These are phyloP conservation scores for Trochalopteron elliotii DNA, from an alignment of 2,113 vertebrate species.

Conservation along the genomic window DNA sequence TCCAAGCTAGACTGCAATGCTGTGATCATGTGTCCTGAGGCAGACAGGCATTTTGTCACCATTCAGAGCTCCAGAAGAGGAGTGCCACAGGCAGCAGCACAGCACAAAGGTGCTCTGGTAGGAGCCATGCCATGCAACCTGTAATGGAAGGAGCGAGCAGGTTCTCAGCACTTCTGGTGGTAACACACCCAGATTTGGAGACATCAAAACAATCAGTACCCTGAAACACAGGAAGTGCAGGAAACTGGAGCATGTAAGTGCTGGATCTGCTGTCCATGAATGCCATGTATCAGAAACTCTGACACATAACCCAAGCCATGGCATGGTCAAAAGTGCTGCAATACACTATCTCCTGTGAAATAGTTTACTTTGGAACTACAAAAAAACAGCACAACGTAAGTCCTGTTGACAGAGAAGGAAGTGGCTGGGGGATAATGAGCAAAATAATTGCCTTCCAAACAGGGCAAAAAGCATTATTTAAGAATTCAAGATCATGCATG, in stretches of 20 bases:
- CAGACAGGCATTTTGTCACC: not conserved
- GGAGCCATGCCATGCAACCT: not conserved
- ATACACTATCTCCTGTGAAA: not conserved
- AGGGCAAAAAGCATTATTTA: not conserved
- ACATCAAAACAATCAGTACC: not conserved
- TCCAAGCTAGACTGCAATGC: not conserved
- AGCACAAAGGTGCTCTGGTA: not conserved
- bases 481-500: not conserved
- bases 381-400: not conserved
- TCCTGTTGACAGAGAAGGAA: not conserved
- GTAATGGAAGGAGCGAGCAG: fast-evolving
- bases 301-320: not conserved
- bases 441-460: not conserved
- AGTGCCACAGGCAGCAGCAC: not conserved
- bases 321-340: not conserved
- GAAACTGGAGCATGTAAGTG: not conserved
- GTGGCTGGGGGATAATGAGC: not conserved
- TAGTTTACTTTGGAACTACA: not conserved
- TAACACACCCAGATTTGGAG: not conserved
- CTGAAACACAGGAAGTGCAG: not conserved
- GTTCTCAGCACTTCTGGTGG: not conserved
- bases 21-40: not conserved
- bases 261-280: not conserved
- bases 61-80: not conserved
- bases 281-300: not conserved